Evolutionary conservation across 2,797 vertebrate species (phyloP), one percentile per base, ranked within the genome.

Genomic region (Chiloscyllium punctatum): DNA sequence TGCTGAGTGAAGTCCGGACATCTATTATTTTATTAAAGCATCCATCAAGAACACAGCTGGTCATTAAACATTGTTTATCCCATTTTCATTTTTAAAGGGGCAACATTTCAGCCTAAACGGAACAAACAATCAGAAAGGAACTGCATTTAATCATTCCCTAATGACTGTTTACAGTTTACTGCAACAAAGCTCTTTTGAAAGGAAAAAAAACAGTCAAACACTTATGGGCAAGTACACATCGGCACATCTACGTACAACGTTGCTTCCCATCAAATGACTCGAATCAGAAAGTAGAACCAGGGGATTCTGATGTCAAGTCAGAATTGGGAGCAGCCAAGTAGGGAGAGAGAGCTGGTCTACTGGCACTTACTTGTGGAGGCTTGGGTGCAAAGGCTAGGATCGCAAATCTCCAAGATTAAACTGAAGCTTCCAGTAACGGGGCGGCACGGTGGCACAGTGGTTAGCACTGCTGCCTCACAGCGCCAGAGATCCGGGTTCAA

Each of bases 61-160:
- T 90, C 87, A 33, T 57, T 90, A 90, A 30, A 30, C 87, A 62
- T 37, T 90, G 88, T 90, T 90, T 57, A 90, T 4, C 42, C 53
- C 30, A 90, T 5, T 37, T 82, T 82, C 42, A 5, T 53, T 62
- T 15, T 62, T 1, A 90, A 90, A 62, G 88, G 30, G 30, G 66
- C 42, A 90, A 90, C n/a, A 57, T 21, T 90, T 33, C 57, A 62
- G 15, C 51, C n/a, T 62, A 90, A 90, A 90, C 53, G 88, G 88
- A 51, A 90, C 62, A 57, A 66, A 57, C 88, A 90, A 90, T 90
- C 30, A 90, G 53, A 33, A 57, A 90, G 88, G 88, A 90, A 90
- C 88, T 90, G 88, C 88, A 90, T 66, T 33, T 90, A 90, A n/a
- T 62, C 27, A 62, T 13, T 90, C 57, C 88, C 57, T 16, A 66